Evolutionary conservation across 1,140 invertebrate species (phyloP).

Genomic region (Drosophila suzukii): DNA sequence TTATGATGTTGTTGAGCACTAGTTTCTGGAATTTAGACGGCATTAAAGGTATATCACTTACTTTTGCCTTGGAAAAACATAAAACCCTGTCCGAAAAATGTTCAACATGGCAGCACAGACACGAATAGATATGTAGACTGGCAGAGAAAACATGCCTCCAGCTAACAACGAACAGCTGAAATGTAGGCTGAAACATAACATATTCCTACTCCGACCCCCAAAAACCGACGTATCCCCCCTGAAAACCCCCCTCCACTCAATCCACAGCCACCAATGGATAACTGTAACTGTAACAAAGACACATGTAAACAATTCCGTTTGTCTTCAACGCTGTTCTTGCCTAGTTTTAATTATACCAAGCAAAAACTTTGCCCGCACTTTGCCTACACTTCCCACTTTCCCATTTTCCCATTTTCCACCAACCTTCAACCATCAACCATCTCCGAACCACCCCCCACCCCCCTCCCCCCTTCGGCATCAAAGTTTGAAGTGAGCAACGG

Average conservation of each 20-base stretch:
- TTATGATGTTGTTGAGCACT: not conserved
- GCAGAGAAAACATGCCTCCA: conserved; percentile 15
- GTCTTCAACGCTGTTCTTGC: conserved; percentile 46
- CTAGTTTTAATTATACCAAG: conserved; percentile 80
- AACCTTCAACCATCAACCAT: no score
- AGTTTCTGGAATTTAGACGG: not conserved
- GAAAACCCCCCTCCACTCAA: not conserved
- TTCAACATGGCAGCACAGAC: conserved; percentile 1
- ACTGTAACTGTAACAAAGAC: conserved; percentile 75
- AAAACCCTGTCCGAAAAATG: conserved; percentile 2
- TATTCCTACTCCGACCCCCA: not conserved
- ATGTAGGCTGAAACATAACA: conserved; percentile 33
- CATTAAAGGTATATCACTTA: no score
- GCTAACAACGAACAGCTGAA: conserved; percentile 34
- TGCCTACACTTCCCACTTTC: not conserved
- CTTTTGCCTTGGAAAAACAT: no score
- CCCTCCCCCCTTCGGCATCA: not conserved
- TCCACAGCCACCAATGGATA: conserved; percentile 60
- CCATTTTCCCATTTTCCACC: no score
- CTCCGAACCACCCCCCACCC: not conserved
- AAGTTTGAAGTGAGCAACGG: conserved; percentile 50
- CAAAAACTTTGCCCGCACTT: conserved; percentile 66
- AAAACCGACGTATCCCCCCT: no score
- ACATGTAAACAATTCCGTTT: conserved; percentile 80
- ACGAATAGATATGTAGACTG: conserved; percentile 1